These are phyloP conservation scores for Esox niger DNA, from an alignment of 2,113 vertebrate genomes.

Conservation along the genomic window DNA sequence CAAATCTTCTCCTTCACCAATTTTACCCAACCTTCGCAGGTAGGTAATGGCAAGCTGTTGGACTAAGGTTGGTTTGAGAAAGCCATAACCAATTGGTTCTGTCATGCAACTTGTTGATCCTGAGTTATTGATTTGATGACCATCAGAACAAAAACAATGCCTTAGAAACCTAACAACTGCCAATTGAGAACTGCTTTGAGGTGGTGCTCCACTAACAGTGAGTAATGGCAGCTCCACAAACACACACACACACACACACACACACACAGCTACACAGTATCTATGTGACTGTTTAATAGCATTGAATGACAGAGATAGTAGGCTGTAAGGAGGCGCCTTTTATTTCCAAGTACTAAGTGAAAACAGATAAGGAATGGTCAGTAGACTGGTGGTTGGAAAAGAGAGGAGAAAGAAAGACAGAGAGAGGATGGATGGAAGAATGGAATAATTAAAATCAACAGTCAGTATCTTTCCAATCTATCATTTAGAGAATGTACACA, in stretches of 20 bases:
- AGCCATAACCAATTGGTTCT: conserved; percentile 21
- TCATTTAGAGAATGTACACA: no score
- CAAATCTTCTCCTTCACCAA: conserved; percentile 38
- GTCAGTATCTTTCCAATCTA: background rate
- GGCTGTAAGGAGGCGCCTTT: no score
- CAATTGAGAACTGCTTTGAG: conserved; percentile 36
- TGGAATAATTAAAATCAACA: background rate
- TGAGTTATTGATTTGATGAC: no score
- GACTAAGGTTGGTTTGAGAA: conserved; percentile 32
- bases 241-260: conserved; percentile 7
- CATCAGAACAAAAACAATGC: no score
- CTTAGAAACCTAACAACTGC: conserved; percentile 12
- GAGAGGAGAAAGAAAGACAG: no score
- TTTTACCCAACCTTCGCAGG: conserved; percentile 30
- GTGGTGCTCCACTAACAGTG: conserved; percentile 21
- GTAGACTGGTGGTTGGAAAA: no score
- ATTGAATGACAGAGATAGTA: conserved; percentile 24
- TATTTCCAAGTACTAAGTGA: no score
- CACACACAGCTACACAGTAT: background rate
- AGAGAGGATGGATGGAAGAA: conserved; percentile 23
- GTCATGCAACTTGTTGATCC: conserved; percentile 28
- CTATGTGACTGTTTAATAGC: conserved; percentile 19
- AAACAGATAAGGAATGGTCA: no score
- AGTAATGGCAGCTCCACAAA: conserved; percentile 11
- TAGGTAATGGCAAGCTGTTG: conserved; percentile 34